Evolutionary conservation across 2,888 invertebrate species (phyloP), one percentile per base, ranked within the genome.

Genomic region (Ethmia dodecea): DNA sequence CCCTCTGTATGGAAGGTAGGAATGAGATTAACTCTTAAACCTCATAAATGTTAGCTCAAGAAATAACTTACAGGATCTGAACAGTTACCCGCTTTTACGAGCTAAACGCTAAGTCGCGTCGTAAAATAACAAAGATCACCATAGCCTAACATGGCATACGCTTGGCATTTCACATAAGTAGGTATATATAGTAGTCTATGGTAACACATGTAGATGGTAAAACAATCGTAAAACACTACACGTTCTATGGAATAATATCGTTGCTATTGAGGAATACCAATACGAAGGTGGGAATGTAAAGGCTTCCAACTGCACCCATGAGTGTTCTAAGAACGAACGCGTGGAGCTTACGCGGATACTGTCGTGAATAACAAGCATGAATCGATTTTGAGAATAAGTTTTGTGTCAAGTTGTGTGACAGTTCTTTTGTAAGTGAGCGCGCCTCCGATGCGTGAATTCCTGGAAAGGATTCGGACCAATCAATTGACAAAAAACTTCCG

Each of bases 381-480:
- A 33, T 38, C 34, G 33, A 20, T 40, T 33, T 41, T 43, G 27
- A 38, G 38, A 38, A 40, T 5, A 13, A 29, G n/a, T 15, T 28
- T 28, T 10, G 28, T 28, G 28, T 11, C n/a, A n/a, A n/a, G n/a
- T n/a, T n/a, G n/a, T n/a, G n/a, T n/a, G n/a, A n/a, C n/a, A n/a
- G n/a, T n/a, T n/a, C n/a, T n/a, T n/a, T n/a, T n/a, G n/a, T n/a
- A n/a, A n/a, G n/a, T n/a, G n/a, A n/a, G n/a, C n/a, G n/a, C n/a
- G n/a, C n/a, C n/a, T n/a, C n/a, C n/a, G n/a, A n/a, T n/a, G n/a
- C n/a, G n/a, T n/a, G n/a, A n/a, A n/a, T n/a, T n/a, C n/a, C n/a
- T n/a, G n/a, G n/a, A n/a, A n/a, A n/a, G n/a, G n/a, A n/a, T n/a
- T n/a, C n/a, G n/a, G n/a, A n/a, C n/a, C n/a, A n/a, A n/a, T n/a